Conservation (phyloP, 2,888 invertebrate species). For the Sinelater perroti region DNA sequence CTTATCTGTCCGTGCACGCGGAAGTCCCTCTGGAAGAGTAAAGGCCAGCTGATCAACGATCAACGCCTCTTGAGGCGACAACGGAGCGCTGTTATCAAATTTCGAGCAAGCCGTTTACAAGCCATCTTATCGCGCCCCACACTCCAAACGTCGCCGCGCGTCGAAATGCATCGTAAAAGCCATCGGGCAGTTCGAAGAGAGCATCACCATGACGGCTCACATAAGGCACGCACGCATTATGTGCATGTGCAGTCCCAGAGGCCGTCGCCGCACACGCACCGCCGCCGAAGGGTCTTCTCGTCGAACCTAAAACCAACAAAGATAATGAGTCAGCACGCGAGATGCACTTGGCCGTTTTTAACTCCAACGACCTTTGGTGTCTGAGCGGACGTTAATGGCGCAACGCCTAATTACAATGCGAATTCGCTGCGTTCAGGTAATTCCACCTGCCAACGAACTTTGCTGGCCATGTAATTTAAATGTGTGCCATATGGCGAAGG, state of each 20-base stretch:
- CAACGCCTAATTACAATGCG: no score
- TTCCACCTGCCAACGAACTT: slow-evolving; percentile 15
- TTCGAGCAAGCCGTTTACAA: slow-evolving; percentile 2
- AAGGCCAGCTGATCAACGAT: slow-evolving; percentile 11
- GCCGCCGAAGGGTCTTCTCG: no score
- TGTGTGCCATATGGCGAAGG: slow-evolving; percentile 2
- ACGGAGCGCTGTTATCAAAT: slow-evolving; percentile 8
- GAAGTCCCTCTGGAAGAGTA: slow-evolving; percentile 12
- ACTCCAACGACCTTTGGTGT: no score
- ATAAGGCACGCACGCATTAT: not conserved
- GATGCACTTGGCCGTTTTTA: no score
- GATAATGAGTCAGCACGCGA: no score
- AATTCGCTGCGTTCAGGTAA: slow-evolving; percentile 2
- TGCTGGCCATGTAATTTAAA: slow-evolving; percentile 8
- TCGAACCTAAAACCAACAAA: no score
- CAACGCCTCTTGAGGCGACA: slow-evolving; percentile 3
- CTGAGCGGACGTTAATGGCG: slow-evolving; percentile 7
- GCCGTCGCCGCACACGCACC: no score
- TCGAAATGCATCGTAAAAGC: slow-evolving; percentile 8
- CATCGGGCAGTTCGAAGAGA: not conserved
- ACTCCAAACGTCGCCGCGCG: not conserved
- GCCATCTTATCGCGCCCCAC: slow-evolving; percentile 4
- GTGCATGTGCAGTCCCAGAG: not conserved
- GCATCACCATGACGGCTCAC: not conserved
- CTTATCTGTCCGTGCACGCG: not conserved